Evolutionary conservation across 2,888 invertebrate species (phyloP), one percentile per base, ranked within the genome.

Genomic region (Heliconius aoede): DNA sequence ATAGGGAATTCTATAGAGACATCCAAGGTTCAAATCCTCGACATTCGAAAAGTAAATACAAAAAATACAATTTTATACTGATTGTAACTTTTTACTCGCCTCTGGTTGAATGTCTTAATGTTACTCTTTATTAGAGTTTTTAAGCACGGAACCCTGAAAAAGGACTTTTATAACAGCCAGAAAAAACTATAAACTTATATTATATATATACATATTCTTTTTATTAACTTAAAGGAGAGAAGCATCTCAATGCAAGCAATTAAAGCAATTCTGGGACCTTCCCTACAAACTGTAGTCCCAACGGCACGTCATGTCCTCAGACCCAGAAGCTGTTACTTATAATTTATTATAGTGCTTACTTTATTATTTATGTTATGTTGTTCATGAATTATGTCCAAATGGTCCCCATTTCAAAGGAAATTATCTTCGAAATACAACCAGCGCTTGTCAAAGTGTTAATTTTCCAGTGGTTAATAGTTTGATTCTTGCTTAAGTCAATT

Each of bases 291-390:
- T 21, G 28, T 13, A 40, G 26, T 40, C 60, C 40, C 61, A 40
- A 26, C 32, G 58, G 58, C 60, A 36, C 60, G 61, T 60, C 26
- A 60, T 72, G 26, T 32, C 69, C 55, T 55, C n/a, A 55, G 51
- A 55, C 55, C 69, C 69, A 32, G 55, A 69, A 69, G 55, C 69
- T 69, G 32, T 69, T 69, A 69, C 51, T 55, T 69, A 69, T 69
- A 69, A 69, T 69, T 69, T 69, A 69, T 69, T 55, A 32, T 69
- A 69, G 69, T 69, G 51, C 69, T 55, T 69, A 69, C 69, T 69
- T 51, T 69, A 69, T 69, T 69, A 69, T 69, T 69, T 55, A 69
- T 69, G 69, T 69, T 55, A 69, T 69, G 30, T 55, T 51, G 55
- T 69, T 55, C 55, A 69, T 69, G 55, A 69, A 55, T 69, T 69